A percentile compares a stretch with the other conserved stretches of the same genome.
Evolutionary conservation across 2,888 invertebrate genomes (phyloP).

Genomic region (Macrosiphum euphorbiae): DNA sequence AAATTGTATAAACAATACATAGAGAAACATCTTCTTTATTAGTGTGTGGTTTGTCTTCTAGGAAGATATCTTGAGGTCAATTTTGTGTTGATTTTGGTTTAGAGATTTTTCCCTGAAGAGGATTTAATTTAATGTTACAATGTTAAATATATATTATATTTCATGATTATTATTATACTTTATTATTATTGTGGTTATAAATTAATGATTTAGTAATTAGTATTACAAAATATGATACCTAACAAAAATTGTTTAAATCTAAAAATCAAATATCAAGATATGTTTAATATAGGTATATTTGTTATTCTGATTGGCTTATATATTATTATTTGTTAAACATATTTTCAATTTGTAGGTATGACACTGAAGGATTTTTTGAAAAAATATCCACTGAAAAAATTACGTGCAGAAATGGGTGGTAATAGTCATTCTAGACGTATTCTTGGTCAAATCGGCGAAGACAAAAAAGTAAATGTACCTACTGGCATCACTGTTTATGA

Average conservation of each 20-base stretch:
- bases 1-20: background rate
- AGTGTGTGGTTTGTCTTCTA: no score
- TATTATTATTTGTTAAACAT: background rate
- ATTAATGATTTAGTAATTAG: no score
- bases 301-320: background rate
- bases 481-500: conserved; percentile 82
- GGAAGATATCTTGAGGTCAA: no score
- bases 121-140: no score
- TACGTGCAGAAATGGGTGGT: conserved; percentile 80
- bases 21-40: background rate
- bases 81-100: no score
- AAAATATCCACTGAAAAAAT: conserved; percentile 74
- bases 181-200: no score
- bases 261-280: background rate
- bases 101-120: no score
- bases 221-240: background rate
- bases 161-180: no score
- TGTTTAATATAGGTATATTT: background rate
- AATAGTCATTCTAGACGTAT: conserved; percentile 82
- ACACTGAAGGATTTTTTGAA: conserved; percentile 71
- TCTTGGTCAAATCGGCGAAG: conserved; percentile 81
- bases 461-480: conserved; percentile 82
- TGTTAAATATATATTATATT: no score
- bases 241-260: background rate
- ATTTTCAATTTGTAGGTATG: conserved; percentile 69